Conservation (phyloP, 2,888 invertebrate genomes). For the Tipula helvola region DNA sequence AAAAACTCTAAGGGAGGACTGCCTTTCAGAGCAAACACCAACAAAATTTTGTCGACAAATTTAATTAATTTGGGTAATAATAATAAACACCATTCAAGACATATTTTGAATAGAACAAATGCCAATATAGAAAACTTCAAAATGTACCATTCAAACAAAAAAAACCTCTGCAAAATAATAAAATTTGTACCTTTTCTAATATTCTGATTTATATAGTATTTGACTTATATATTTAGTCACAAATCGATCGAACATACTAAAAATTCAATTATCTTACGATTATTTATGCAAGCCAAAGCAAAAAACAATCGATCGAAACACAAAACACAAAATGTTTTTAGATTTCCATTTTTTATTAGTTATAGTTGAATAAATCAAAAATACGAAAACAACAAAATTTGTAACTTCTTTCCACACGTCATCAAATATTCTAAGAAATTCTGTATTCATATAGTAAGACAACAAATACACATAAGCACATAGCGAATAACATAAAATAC, state of each 20-base stretch:
- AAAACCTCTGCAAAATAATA: too few species aligned
- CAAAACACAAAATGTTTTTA: neutral
- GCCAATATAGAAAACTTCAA: too few species aligned
- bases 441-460: neutral
- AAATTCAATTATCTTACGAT: neutral
- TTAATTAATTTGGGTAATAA: too few species aligned
- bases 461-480: neutral
- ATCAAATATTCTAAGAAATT: neutral
- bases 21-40: too few species aligned
- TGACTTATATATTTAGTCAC: too few species aligned
- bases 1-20: too few species aligned
- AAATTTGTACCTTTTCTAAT: too few species aligned
- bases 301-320: neutral
- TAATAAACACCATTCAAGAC: too few species aligned
- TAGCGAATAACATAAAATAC: neutral
- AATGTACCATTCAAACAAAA: too few species aligned
- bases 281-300: neutral
- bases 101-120: too few species aligned
- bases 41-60: too few species aligned
- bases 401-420: neutral
- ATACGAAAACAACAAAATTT: neutral
- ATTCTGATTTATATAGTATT: too few species aligned
- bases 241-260: neutral
- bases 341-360: neutral
- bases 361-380: neutral